These are phyloP conservation scores for Zosterops pallidus DNA, from an alignment of 2,113 vertebrate species.

Conservation along the genomic window DNA sequence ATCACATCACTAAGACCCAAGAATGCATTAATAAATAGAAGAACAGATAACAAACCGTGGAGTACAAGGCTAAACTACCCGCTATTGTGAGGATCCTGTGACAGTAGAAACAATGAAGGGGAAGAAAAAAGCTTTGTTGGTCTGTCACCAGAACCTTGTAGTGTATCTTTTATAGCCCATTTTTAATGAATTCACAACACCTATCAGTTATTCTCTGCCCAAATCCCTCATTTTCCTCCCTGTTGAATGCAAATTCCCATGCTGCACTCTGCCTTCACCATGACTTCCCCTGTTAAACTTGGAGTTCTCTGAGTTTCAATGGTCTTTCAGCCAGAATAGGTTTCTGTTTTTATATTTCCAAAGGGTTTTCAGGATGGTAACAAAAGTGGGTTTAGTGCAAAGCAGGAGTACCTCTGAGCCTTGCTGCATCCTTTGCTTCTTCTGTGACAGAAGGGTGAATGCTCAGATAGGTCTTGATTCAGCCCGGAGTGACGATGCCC, in stretches of 20 bases:
- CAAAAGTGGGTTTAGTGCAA: neutral
- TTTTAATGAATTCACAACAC: slow-evolving; percentile 59
- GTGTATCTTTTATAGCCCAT: slow-evolving; percentile 41
- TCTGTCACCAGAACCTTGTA: slow-evolving; percentile 59
- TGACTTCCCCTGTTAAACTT: slow-evolving; percentile 18
- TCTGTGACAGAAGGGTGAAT: neutral
- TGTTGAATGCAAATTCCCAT: slow-evolving; percentile 54
- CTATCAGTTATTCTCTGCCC: slow-evolving; percentile 44
- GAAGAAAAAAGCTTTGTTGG: slow-evolving; percentile 57
- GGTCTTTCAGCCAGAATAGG: slow-evolving; percentile 6
- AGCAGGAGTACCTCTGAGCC: neutral
- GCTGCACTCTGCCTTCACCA: slow-evolving; percentile 41
- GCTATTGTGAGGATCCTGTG: slow-evolving; percentile 55
- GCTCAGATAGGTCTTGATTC: neutral
- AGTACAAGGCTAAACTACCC: slow-evolving; percentile 59
- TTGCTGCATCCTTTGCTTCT: neutral
- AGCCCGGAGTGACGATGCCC: neutral
- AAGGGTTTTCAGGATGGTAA: neutral
- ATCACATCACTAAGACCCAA: slow-evolving; percentile 65
- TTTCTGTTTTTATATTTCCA: neutral
- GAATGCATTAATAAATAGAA: slow-evolving; percentile 70
- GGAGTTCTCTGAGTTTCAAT: neutral
- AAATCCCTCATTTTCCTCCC: slow-evolving; percentile 44
- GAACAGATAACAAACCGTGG: slow-evolving; percentile 58
- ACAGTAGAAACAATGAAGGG: slow-evolving; percentile 58